Percentiles rank a stretch among this genome's conserved stretches.
Conservation (phyloP, 1,140 invertebrate genomes). For the Armadillidium nasatum region DNA sequence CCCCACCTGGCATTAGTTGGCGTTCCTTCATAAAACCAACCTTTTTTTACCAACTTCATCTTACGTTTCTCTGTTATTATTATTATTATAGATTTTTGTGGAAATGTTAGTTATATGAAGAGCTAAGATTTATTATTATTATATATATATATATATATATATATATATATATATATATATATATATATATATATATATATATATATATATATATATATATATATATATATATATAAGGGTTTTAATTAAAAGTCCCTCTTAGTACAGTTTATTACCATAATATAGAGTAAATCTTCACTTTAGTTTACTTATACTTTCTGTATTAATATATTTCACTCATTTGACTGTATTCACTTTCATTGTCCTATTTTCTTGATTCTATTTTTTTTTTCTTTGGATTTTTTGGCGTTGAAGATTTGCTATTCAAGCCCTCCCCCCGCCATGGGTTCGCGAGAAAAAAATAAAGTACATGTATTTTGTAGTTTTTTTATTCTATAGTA, state of each 20-base stretch:
- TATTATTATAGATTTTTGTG: too few species aligned
- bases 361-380: too few species aligned
- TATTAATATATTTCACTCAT: too few species aligned
- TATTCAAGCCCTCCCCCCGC: not conserved
- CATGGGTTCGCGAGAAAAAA: not conserved
- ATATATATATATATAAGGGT: too few species aligned
- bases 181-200: conserved; percentile 18
- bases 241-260: too few species aligned
- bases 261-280: too few species aligned
- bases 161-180: not conserved
- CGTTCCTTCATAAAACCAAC: not conserved
- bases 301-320: too few species aligned
- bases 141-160: conserved; percentile 23
- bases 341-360: too few species aligned
- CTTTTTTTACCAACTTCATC: not conserved
- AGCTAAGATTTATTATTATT: not conserved
- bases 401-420: not conserved
- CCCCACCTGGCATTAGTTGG: not conserved
- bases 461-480: not conserved
- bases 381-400: too few species aligned
- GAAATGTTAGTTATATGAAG: too few species aligned
- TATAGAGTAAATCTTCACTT: too few species aligned
- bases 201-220: not conserved
- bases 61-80: not conserved
- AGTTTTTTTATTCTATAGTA: too few species aligned